These are phyloP conservation scores for Gibbula magus DNA, from an alignment of 2,888 invertebrate genomes.

Conservation along the genomic window DNA sequence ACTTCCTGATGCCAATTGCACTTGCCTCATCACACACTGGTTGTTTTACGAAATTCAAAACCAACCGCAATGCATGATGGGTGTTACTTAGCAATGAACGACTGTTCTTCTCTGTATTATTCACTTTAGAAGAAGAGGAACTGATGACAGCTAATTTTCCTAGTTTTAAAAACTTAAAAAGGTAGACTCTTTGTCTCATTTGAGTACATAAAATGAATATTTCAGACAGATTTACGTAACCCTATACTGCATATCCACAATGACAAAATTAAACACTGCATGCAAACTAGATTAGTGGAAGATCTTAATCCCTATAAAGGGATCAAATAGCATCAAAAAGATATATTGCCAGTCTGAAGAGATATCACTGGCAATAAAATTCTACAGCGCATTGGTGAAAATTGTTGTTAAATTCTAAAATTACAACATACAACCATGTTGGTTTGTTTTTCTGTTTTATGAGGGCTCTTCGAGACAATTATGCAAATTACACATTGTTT, in stretches of 20 bases:
- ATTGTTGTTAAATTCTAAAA: constrained; percentile 23
- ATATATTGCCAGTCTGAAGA: not conserved
- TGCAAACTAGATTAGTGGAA: constrained; percentile 15
- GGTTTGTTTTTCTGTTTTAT: not conserved
- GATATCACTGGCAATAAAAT: constrained; percentile 4
- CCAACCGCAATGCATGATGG: too few relatives aligned
- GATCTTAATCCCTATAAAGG: constrained; percentile 12
- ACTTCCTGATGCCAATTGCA: too few relatives aligned
- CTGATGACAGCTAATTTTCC: constrained; percentile 9
- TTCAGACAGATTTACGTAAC: not conserved
- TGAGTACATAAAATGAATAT: constrained; percentile 21
- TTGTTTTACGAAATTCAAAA: too few relatives aligned
- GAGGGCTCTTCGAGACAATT: constrained; percentile 3
- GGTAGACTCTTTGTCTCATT: constrained; percentile 7
- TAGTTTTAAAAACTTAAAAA: constrained; percentile 8
- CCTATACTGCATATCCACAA: constrained; percentile 1
- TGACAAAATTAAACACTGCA: constrained; percentile 15
- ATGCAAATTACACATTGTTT: constrained; percentile 24
- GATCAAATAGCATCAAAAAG: constrained; percentile 2
- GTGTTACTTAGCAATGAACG: too few relatives aligned
- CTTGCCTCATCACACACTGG: too few relatives aligned
- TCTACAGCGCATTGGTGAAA: constrained; percentile 7
- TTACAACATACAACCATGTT: not conserved
- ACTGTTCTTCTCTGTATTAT: too few relatives aligned
- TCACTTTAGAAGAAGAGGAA: not conserved